Evolutionary conservation across 2,888 invertebrate genomes (phyloP).

Genomic region (Lordiphosa fenestrarum): DNA sequence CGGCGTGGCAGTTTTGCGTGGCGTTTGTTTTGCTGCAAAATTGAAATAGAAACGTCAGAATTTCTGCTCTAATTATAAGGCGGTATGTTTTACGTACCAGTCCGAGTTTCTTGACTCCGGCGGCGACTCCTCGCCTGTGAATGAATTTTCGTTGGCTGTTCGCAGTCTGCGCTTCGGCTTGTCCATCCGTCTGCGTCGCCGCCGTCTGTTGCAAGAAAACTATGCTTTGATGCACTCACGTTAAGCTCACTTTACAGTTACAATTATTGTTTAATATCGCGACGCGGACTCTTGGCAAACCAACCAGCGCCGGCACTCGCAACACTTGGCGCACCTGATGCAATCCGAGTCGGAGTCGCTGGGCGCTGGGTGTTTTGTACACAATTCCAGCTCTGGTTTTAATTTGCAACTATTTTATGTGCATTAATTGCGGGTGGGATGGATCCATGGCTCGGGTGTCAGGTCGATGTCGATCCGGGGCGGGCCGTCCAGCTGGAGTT

Average conservation of each 20-base stretch:
- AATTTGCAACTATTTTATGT: constrained; percentile 65
- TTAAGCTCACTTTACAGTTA: constrained; percentile 73
- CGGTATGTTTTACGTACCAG: constrained; percentile 76
- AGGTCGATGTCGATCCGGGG: not conserved
- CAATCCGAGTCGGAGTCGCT: constrained; percentile 49
- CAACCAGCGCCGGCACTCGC: constrained; percentile 36
- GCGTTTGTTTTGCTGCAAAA: constrained; percentile 72
- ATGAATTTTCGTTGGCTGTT: constrained; percentile 32
- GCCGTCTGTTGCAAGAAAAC: constrained; percentile 67
- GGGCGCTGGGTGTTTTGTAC: constrained; percentile 7
- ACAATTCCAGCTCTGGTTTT: constrained; percentile 44
- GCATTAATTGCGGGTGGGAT: constrained; percentile 71
- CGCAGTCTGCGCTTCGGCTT: constrained; percentile 44
- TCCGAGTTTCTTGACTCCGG: constrained; percentile 69
- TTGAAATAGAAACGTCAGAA: constrained; percentile 80
- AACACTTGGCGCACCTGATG: constrained; percentile 62
- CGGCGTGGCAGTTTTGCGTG: constrained; percentile 75
- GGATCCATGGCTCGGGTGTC: constrained; percentile 63
- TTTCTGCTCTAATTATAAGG: constrained; percentile 80
- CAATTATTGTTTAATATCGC: constrained; percentile 75
- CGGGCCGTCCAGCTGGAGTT: constrained; percentile 5
- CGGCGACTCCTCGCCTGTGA: constrained; percentile 20
- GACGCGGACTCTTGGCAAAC: constrained; percentile 56
- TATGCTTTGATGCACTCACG: constrained; percentile 78
- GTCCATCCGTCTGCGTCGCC: constrained; percentile 29